Evolutionary conservation across 2,113 vertebrate genomes (phyloP), one percentile per base, ranked within the genome.

Genomic region (Hypocryptadius cinnamomeus): DNA sequence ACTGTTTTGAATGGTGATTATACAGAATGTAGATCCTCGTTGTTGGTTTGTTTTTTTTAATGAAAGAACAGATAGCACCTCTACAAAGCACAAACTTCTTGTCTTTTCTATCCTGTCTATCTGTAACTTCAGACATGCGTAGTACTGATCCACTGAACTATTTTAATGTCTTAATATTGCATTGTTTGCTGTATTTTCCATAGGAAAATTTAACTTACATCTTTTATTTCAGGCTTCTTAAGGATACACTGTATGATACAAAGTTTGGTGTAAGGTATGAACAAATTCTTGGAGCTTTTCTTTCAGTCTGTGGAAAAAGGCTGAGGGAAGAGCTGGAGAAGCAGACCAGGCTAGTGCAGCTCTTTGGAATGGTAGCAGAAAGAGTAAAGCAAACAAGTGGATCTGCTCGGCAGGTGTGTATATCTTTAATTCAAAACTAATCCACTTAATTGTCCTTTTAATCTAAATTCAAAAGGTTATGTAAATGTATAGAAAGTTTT

Each of bases 291-390:
- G 98, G 99, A 47, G 98, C 98, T 84, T 97, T 99, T 94, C 98
- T 99, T 91, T 99, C 98, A 74, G 90, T 99, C 61, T 98, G 98
- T 90, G 99, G 99, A 33, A 97, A 96, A 94, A 97, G 98, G 40
- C 97, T 99, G 81, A 98, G 99, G 87, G 97, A 98, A 42, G 99
- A 99, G 95, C 97, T 99, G 80, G 98, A 98, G 91, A 99, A 98
- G 79, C 99, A 99, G 96, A 98, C 98, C 31, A 97, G 96, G 68
- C 97, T 99, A 64, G 99, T 99, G 54, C 98, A 98, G 27, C 97
- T 99, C 86, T 97, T 99, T 95, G 99, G 98, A 85, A 97, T 97
- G 28, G 98, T 99, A 87, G 99, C 99, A 27, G 99, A 99, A 97
- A 99, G 97, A 96, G 99, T 99, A 76, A 97, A 98, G 39, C 98